Conservation (phyloP, 2,888 invertebrate genomes). For the Acanthosepion esculentum region DNA sequence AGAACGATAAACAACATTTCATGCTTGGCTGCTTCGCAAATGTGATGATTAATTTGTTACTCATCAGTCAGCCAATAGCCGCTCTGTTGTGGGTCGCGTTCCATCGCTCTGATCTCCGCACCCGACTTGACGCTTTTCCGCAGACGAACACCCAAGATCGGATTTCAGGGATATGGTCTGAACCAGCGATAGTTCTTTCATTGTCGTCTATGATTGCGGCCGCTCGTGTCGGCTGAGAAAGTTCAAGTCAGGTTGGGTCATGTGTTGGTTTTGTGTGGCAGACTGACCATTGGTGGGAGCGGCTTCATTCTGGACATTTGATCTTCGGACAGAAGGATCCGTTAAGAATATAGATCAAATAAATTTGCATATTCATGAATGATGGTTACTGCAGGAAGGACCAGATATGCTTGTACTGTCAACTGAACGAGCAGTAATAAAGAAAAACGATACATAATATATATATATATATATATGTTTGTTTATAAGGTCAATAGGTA, state of each 20-base stretch:
- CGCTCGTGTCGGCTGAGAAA: background rate
- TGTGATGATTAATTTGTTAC: background rate
- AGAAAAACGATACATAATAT: background rate
- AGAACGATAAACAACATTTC: background rate
- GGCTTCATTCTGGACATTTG: constrained; percentile 14
- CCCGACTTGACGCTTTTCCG: background rate
- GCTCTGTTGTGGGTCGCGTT: background rate
- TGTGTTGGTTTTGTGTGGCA: background rate
- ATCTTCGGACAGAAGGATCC: background rate
- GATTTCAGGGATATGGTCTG: background rate
- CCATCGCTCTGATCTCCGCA: background rate
- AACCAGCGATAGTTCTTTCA: background rate
- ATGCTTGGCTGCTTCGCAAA: background rate
- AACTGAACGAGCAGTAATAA: background rate
- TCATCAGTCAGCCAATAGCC: background rate
- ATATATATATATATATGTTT: too few relatives aligned
- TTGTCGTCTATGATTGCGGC: background rate
- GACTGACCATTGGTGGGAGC: background rate
- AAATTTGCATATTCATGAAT: background rate
- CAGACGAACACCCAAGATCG: background rate
- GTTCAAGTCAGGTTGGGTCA: background rate
- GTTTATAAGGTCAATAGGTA: too few relatives aligned
- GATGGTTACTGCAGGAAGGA: background rate
- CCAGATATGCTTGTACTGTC: background rate
- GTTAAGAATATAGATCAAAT: background rate